phyloP scores from a whole-genome alignment of 2,888 invertebrate genomes.

The Spilosoma lubricipeda region DNA sequence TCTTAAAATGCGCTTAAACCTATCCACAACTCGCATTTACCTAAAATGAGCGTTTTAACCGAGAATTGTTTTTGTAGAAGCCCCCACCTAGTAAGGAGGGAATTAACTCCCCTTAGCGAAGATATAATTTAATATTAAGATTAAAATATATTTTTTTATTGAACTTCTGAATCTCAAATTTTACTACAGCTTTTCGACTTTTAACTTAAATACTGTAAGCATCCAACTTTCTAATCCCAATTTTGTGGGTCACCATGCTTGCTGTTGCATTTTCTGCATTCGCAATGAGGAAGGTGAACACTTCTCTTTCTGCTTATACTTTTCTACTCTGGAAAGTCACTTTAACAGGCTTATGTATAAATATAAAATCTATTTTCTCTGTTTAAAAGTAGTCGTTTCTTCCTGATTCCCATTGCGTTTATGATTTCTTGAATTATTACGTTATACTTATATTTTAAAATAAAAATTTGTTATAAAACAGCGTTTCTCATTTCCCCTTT shows the following conservation, averaged over 20 bases:
- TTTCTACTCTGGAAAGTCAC: too few relatives aligned
- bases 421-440: too few relatives aligned
- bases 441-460: background rate
- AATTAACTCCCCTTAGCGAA: background rate
- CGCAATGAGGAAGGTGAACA: too few relatives aligned
- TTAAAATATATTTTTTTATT: background rate
- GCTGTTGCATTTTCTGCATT: too few relatives aligned
- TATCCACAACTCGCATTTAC: background rate
- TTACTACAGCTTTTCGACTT: too few relatives aligned
- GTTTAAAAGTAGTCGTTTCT: background rate
- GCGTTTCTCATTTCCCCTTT: background rate
- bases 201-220: too few relatives aligned
- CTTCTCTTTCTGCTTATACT: too few relatives aligned
- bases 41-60: background rate
- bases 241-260: too few relatives aligned
- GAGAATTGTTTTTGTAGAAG: background rate
- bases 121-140: background rate
- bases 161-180: background rate
- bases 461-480: constrained; percentile 1
- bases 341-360: too few relatives aligned
- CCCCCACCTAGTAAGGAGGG: fast-evolving
- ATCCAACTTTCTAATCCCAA: too few relatives aligned
- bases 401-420: background rate
- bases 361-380: background rate
- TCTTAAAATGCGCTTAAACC: constrained; percentile 38